Evolutionary conservation across 2,888 invertebrate species (phyloP).

Genomic region (Amphipoea oculea): DNA sequence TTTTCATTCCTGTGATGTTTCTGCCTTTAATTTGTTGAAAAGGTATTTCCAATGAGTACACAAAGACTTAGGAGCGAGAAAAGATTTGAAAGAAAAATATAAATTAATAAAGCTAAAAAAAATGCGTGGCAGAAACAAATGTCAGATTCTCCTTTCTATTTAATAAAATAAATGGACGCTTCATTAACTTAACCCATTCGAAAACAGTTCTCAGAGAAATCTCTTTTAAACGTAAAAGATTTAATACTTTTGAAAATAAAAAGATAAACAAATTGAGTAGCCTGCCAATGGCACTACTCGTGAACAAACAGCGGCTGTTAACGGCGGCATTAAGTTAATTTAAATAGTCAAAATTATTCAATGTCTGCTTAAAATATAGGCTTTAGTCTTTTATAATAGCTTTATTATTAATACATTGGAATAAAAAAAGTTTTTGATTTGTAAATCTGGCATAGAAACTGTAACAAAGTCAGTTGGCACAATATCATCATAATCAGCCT

Average conservation of each 20-base stretch:
- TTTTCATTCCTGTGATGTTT: constrained; percentile 4
- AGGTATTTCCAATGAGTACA: background rate
- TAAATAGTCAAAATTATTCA: constrained; percentile 30
- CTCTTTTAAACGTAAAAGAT: constrained; percentile 8
- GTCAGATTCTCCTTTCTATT: background rate
- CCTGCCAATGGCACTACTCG: constrained; percentile 37
- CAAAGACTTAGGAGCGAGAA: background rate
- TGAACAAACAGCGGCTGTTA: constrained; percentile 37
- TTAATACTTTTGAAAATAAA: constrained; percentile 11
- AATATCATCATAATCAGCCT: background rate
- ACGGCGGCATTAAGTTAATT: constrained; percentile 2
- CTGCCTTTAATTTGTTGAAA: background rate
- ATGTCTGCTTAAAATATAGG: constrained; percentile 14
- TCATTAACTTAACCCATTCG: constrained; percentile 8
- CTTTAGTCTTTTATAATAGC: constrained; percentile 12
- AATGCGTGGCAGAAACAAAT: background rate
- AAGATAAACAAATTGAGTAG: constrained; percentile 23
- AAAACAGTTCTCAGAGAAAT: background rate
- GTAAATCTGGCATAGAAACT: background rate
- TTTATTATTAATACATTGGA: constrained; percentile 5
- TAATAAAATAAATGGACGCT: background rate
- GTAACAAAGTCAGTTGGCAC: background rate
- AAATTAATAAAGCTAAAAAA: background rate
- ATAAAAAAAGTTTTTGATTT: background rate
- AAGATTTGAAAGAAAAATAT: background rate